Evolutionary conservation across 1,140 invertebrate species (phyloP), one percentile per base, ranked within the genome.

Genomic region (Brachionus angularis): DNA sequence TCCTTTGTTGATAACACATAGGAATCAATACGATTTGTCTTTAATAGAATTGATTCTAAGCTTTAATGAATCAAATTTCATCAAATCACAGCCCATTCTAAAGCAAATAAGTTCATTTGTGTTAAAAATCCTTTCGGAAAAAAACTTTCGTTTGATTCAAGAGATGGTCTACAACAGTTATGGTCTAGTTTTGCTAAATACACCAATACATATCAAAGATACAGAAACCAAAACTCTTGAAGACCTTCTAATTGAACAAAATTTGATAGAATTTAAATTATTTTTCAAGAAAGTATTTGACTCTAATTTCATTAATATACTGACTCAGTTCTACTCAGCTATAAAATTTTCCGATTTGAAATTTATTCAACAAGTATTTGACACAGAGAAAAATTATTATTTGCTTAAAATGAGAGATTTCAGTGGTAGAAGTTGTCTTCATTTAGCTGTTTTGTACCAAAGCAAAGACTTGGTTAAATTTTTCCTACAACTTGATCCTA

Each of bases 91-190:
- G 2, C 16, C 31, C 21, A 47, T 67, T 34, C 10, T 67, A 12
- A 50, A 47, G 33, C 31, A 67, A 47, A 67, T 67, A 10, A 50
- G 62, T 42, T 18, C 46, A 34, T 50, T 46, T 36, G 29, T 36
- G 14, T 34, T 67, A 8, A 27, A 25, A 5, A 16, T 67, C 5
- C 21, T 67, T 2, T 29, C 34, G n/a, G 34, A 47, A 3, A n/a
- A 27, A 10, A 50, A 67, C 36, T 67, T 47, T 67, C 18, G 23
- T 8, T n/a, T 50, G 0, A 34, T 67, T 36, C 62, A 67, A 50
- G 62, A 46, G 1, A 67, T 67, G 62, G 18, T 67, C 18, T 67
- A 67, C 36, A 29, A 50, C 33, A 47, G 42, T 46, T 67, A 67
- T 47, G 42, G 42, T 16, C 42, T 67, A 7, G 31, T 50, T 25